Base-by-base conservation (phyloP, 2,888 invertebrate species). In the Papilio demoleus region DNA sequence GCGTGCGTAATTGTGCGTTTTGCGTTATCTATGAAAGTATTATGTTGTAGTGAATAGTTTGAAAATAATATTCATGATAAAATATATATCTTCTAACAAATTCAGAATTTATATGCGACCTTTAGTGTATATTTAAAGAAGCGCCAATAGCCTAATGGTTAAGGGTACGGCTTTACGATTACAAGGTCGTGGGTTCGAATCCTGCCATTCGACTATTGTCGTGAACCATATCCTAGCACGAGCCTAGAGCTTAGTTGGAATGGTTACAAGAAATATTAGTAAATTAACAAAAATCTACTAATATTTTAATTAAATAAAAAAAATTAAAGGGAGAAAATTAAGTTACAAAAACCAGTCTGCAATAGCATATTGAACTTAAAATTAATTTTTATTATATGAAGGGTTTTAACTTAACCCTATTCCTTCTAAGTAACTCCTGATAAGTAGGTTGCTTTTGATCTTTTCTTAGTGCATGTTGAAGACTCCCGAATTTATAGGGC, bases 1-100 rank as follows among this genome's bases (percentile, higher is more conserved):
- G 67, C 61, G 40, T 56, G 56, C 62, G 68, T 63, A 68, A 63
- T 63, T 53, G 42, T 62, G 61, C 61, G 67, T 62, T n/a, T 36
- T 45, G 50, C 42, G 31, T 62, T 45, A 58, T 63, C 63, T 68
- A 59, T 68, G 58, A 58, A 68, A 58, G 63, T 24, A 36, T 34
- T 45, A 58, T 58, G 4, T 19, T 17, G 38, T 61, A 38, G 61
- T 50, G 31, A 38, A 24, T 22, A 47, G 47, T 36, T 5, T 8
- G 3, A 42, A 65, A 45, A n/a, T 34, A 22, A n/a, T 38, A 38
- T 40, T 14, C 40, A 27, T 24, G 40, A 27, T 56, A 65, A 65
- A n/a, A n/a, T n/a, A n/a, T n/a, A n/a, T n/a, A n/a, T n/a, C n/a
- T n/a, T n/a, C n/a, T n/a, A n/a, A n/a, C n/a, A n/a, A n/a, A n/a